Evolutionary conservation across 2,113 vertebrate genomes (phyloP).

Genomic region (Todiramphus chloris): DNA sequence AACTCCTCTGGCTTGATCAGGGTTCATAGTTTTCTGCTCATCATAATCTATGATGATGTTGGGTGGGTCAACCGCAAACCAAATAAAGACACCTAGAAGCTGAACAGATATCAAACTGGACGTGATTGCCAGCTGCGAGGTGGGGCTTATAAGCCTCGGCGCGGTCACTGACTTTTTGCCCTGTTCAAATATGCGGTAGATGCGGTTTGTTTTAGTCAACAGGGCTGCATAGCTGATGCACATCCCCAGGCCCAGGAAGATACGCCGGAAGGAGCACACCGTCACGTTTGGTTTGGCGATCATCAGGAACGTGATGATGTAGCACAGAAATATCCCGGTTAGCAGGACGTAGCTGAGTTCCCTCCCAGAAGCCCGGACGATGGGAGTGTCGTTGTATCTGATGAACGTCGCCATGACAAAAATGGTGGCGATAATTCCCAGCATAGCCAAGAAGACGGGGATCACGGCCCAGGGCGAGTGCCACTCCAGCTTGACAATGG

Average conservation of each 20-base stretch:
- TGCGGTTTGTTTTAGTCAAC: slow-evolving; percentile 95
- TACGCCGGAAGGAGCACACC: slow-evolving; percentile 90
- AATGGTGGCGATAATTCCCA: slow-evolving; percentile 92
- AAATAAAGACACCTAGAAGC: slow-evolving; percentile 92
- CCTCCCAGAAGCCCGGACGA: slow-evolving; percentile 90
- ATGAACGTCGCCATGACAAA: slow-evolving; percentile 94
- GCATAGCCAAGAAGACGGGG: slow-evolving; percentile 92
- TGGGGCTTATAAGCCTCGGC: slow-evolving; percentile 92
- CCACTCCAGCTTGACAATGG: slow-evolving; percentile 93
- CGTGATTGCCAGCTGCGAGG: slow-evolving; percentile 92
- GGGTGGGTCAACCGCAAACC: slow-evolving; percentile 93
- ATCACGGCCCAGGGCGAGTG: slow-evolving; percentile 94
- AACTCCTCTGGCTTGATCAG: slow-evolving; percentile 87
- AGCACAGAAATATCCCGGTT: slow-evolving; percentile 94
- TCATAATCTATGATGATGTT: slow-evolving; percentile 94
- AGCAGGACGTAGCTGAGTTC: slow-evolving; percentile 95
- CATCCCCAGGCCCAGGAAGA: slow-evolving; percentile 95
- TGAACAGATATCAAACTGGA: slow-evolving; percentile 92
- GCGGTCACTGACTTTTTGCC: slow-evolving; percentile 94
- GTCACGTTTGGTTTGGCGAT: slow-evolving; percentile 91
- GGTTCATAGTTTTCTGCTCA: slow-evolving; percentile 91
- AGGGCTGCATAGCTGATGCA: slow-evolving; percentile 96
- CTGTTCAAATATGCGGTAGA: slow-evolving; percentile 96
- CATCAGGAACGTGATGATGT: slow-evolving; percentile 97
- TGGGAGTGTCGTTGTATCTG: slow-evolving; percentile 93